Base-by-base conservation (phyloP, 2,797 vertebrate species). In the Novumbra hubbsi region DNA sequence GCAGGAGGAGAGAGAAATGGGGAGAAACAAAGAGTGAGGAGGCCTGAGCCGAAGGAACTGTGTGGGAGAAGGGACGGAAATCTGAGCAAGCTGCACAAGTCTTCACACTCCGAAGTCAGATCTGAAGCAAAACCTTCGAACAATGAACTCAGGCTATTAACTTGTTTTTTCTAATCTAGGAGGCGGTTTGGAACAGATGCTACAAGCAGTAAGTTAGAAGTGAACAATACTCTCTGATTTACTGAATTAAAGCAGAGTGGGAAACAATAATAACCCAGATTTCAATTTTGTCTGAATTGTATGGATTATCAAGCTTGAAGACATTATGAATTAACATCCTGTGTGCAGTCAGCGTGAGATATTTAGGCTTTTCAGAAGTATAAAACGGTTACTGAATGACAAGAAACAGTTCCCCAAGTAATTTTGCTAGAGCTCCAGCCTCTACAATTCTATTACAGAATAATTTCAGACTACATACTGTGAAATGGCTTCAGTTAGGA, bases 391-490 rank as follows among this genome's bases (percentile, higher is more conserved):
- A 73, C 78, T 71, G 68, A 72, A 60, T 64, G 77, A 84, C 76
- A 73, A 81, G 73, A 75, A 83, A 80, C 79, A 83, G 70, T 80
- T 73, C 77, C 80, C 57, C 0, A 65, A 67, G 62, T 73, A 70
- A 80, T 81, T 80, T 21, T 76, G 79, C 80, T 86, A 81, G 79
- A 84, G 84, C 82, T 83, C 85, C 80, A 84, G 76, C 85, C 81
- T 45, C 41, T 2, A 14, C 14, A 12, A 14, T 45, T 74, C 60
- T 30, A 77, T 74, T 80, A 80, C 81, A 82, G 70, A 82, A 82
- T 6, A 76, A 76, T 24, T 60, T 21, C 83, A 76, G 57, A 30
- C 64, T 66, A 66, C 70, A 71, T 0, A 2, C 32, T 63, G 77
- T 76, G 74, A 73, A 83, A 83, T 75, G 41, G 70, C 27, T 78